Conservation (phyloP, 2,888 invertebrate species). For the Phymatocera aterrima region DNA sequence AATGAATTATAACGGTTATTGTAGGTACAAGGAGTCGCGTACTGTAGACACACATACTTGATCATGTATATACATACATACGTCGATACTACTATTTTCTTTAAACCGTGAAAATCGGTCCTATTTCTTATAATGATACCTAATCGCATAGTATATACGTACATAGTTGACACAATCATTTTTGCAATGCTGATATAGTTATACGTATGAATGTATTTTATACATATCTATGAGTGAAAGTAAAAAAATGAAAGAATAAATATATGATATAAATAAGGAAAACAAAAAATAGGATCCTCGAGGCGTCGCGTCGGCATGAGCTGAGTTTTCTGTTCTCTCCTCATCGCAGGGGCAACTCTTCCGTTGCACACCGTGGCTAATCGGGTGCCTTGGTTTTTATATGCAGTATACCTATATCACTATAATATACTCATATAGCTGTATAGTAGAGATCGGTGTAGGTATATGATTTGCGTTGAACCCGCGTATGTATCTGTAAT, state of each 20-base stretch:
- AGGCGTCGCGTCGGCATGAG: background rate
- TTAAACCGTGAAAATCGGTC: too few species aligned
- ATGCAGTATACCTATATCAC: background rate
- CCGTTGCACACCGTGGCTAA: slow-evolving; percentile 35
- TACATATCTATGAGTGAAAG: too few species aligned
- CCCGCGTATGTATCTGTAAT: background rate
- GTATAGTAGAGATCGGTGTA: background rate
- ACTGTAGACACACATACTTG: background rate
- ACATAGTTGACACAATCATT: too few species aligned
- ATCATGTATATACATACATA: too few species aligned
- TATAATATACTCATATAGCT: background rate
- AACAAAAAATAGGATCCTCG: background rate
- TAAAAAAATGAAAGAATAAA: background rate
- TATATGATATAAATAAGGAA: background rate
- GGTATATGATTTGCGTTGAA: slow-evolving; percentile 29
- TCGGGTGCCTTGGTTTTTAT: slow-evolving; percentile 44
- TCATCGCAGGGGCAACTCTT: slow-evolving; percentile 32
- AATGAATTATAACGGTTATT: slow-evolving; percentile 3
- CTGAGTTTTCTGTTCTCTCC: slow-evolving; percentile 33
- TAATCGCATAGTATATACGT: too few species aligned
- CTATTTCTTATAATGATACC: too few species aligned
- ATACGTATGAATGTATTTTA: too few species aligned
- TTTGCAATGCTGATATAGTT: too few species aligned
- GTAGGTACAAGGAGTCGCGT: background rate
- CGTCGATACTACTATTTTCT: too few species aligned